phyloP scores from a whole-genome alignment of 2,797 vertebrate species.

The Halcyon chelicuti region DNA sequence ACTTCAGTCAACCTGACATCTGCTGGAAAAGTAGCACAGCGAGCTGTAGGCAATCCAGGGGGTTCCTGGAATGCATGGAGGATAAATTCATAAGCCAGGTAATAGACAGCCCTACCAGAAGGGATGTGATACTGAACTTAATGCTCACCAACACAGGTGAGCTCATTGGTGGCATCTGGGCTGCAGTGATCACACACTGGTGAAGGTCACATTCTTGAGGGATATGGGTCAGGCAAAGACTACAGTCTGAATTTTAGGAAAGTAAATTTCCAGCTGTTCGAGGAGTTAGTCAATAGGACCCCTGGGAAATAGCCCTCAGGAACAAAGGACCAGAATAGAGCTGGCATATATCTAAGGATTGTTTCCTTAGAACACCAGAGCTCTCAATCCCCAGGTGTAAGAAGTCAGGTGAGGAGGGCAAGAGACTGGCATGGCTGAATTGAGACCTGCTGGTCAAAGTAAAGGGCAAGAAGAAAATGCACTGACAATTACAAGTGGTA shows the following conservation, averaged over 20 bases:
- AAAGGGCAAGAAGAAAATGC: background rate
- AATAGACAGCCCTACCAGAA: background rate
- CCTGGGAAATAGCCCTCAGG: background rate
- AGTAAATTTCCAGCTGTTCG: background rate
- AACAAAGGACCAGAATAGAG: background rate
- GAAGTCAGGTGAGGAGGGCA: background rate
- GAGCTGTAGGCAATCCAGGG: background rate
- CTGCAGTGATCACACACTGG: background rate
- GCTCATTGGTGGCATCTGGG: background rate
- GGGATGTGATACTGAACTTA: background rate
- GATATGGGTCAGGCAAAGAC: background rate
- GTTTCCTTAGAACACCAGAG: background rate
- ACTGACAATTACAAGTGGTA: no score
- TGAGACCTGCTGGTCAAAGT: background rate
- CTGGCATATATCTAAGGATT: background rate
- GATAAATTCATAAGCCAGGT: background rate
- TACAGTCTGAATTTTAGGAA: background rate
- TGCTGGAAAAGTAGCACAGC: background rate
- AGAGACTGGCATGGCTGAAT: background rate
- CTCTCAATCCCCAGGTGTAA: background rate
- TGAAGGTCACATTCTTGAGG: background rate
- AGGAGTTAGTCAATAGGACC: background rate
- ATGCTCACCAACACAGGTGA: background rate
- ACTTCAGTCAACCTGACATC: background rate
- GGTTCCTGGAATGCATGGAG: background rate